Evolutionary conservation across 2,113 vertebrate genomes (phyloP), one percentile per base, ranked within the genome.

Genomic region (Bambusicola thoracicus): DNA sequence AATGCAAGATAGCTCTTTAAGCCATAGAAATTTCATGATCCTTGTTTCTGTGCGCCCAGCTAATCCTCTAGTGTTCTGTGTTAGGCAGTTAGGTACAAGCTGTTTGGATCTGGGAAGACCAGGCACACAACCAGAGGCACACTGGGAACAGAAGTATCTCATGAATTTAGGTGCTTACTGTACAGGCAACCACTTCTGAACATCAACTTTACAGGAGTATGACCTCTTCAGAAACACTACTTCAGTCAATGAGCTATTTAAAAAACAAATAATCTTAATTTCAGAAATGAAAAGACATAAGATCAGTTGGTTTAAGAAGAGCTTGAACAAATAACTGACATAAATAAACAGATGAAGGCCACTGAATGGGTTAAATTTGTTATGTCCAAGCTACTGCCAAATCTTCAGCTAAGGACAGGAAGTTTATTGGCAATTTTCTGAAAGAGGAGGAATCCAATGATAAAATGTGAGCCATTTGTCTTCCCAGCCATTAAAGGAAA

Each of bases 381-480:
- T 85, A 81, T 79, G 62, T 56, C 21, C 43, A 76, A 61, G 49
- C 70, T 17, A 3, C 83, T 97, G 85, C 87, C 84, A 94, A 84
- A 89, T 90, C 91, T 94, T 94, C 81, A 87, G 58, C 67, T 85
- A 58, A 87, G 90, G 81, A 92, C 56, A 95, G 81, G 82, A 96
- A 92, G 87, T 92, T 94, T 96, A 96, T 91, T 90, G 94, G 85
- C 94, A 97, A 95, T 96, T 96, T 97, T 92, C 93, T 89, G 79
- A 84, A 95, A 93, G 69, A 93, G 75, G 77, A 95, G 85, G 91
- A 96, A 94, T 92, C 66, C 88, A 92, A 24, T 94, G 94, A 95
- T 91, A 96, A 96, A 97, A 95, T 94, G 83, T 92, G 86, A 94
- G 80, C 43, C 81, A 96, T 97, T 95, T 94, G 72, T 96, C 92